Base-by-base conservation (phyloP, 2,888 invertebrate genomes). In the Hypomecis punctinalis region DNA sequence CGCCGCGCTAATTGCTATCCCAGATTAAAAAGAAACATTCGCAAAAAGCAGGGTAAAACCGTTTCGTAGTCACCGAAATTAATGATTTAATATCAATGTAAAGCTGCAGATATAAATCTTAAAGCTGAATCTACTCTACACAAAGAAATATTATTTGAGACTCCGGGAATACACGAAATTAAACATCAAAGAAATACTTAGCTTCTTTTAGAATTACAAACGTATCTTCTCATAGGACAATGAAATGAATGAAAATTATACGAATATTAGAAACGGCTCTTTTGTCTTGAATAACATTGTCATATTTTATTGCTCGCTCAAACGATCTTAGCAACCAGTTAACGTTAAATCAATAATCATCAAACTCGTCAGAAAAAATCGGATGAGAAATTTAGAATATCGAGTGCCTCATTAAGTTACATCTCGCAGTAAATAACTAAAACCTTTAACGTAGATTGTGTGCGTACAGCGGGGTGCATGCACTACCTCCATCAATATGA, bases 151-250 rank as follows among this genome's bases (percentile, higher is more conserved):
- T 52, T 0, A 52, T 40, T 51, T 51, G 51, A 13, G 39, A 10
- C n/a, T 52, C 37, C 33, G 33, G 6, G 40, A 42, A 40, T 40
- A 42, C 10, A 33, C 40, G 1, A 42, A 52, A 52, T 23, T 23
- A 51, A 51, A 51, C 49, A 37, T 52, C 52, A 52, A 52, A 52
- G 40, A 6, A 52, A 52, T 11, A 36, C 51, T 51, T 51, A 13
- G 39, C 51, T 51, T 23, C 13, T 40, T 42, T 13, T 11, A 37
- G 13, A 5, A 37, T 48, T 37, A 11, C 6, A 23, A 52, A 40
- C 33, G n/a, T 5, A 5, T 33, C 40, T 8, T 4, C 10, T 10
- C 23, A 33, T n/a, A 8, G 6, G 13, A 33, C 52, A 52, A 52
- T 33, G 40, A 52, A 52, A 13, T 39, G 9, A 39, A 40, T 7